phyloP scores from a whole-genome alignment of 2,113 vertebrate species.

The Cepphus grylle region DNA sequence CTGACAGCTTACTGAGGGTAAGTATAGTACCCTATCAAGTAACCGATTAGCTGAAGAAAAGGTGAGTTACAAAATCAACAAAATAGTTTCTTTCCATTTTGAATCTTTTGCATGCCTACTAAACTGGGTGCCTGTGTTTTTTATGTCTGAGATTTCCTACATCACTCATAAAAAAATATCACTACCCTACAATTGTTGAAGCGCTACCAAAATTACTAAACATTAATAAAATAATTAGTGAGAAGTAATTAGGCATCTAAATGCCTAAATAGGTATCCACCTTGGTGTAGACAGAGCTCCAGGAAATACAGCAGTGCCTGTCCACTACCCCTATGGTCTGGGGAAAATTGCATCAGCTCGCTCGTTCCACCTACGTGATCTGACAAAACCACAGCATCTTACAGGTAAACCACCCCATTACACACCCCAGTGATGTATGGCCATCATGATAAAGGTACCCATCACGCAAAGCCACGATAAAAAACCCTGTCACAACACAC shows the following conservation, averaged over 20 bases:
- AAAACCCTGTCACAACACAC: neutral
- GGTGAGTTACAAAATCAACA: neutral
- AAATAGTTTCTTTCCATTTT: neutral
- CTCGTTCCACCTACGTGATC: neutral
- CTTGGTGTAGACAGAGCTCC: neutral
- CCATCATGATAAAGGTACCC: neutral
- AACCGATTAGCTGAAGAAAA: neutral
- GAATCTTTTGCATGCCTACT: neutral
- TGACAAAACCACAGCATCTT: neutral
- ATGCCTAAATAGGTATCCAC: neutral
- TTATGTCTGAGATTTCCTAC: neutral
- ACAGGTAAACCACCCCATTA: neutral
- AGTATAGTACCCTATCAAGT: neutral
- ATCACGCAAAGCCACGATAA: rapidly evolving
- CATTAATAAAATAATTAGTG: neutral
- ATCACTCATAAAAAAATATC: neutral
- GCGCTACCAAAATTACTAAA: neutral
- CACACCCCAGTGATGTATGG: neutral
- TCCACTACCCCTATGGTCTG: neutral
- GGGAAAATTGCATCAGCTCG: neutral
- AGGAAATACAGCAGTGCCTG: neutral
- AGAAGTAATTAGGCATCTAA: neutral
- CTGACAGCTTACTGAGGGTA: neutral
- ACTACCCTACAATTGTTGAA: neutral
- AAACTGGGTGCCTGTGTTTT: neutral